These are phyloP conservation scores for Ictalurus furcatus DNA, from an alignment of 2,113 vertebrate species.

Conservation along the genomic window DNA sequence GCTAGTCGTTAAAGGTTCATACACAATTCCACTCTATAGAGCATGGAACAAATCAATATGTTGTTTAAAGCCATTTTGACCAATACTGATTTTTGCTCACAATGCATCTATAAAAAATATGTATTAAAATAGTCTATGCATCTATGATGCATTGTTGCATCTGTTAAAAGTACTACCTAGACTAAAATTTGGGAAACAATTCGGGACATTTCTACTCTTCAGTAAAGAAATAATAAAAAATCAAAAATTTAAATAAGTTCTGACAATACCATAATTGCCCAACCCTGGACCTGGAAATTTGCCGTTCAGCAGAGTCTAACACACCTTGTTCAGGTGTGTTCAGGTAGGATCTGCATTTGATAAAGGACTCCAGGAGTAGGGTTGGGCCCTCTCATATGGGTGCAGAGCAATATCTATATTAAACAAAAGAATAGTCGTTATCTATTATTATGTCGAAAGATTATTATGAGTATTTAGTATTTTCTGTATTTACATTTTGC, in stretches of 20 bases:
- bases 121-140: not conserved
- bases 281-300: not conserved
- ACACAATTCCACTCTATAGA: not conserved
- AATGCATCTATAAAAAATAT: not conserved
- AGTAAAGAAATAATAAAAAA: not conserved
- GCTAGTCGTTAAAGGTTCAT: too few species aligned
- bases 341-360: not conserved
- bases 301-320: not conserved
- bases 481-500: too few species aligned
- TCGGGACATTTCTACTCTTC: not conserved
- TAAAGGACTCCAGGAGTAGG: not conserved
- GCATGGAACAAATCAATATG: not conserved
- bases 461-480: not conserved
- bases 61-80: not conserved
- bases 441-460: not conserved
- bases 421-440: not conserved
- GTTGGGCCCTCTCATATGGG: not conserved
- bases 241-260: not conserved
- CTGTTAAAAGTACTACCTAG: not conserved
- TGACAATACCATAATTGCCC: not conserved
- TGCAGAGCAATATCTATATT: not conserved
- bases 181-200: not conserved
- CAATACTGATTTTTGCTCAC: not conserved
- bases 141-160: not conserved
- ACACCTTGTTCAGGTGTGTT: slow-evolving; percentile 16